Base-by-base conservation (phyloP, 1,140 invertebrate species). In the Meloidogyne hapla region DNA sequence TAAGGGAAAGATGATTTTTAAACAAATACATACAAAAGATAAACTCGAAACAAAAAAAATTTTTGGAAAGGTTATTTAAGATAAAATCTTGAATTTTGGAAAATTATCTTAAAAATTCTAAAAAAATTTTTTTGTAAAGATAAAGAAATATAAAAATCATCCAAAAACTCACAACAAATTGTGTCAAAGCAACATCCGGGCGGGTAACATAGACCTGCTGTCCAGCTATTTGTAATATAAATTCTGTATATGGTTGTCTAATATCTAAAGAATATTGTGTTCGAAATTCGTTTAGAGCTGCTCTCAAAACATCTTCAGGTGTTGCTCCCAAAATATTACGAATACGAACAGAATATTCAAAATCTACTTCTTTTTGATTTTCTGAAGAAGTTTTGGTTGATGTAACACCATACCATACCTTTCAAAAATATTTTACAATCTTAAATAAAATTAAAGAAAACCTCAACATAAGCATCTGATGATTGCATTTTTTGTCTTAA, bases 191-290 rank as follows among this genome's bases (percentile, higher is more conserved):
- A 21, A 76, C 74, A 63, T 83, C 75, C n/a, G 69, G 56, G 8
- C 71, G 67, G 12, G 81, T 85, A 18, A 85, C 56, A 38, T 82
- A 86, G 23, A 72, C 75, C 26, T 73, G 75, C 33, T 75, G 25
- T 10, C 79, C 84, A 25, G 77, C 84, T 61, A 87, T 68, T 77
- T 83, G 83, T 12, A 83, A 42, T 33, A 86, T 78, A 56, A 81
- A 83, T 33, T 83, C 80, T 8, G 63, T 69, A 25, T 83, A 25
- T 23, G 33, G n/a, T 66, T 86, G 63, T 33, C 28, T 33, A 9
- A 79, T 72, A 71, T 82, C 25, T 10, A 85, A 28, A 38, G 48
- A 62, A 69, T 62, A 42, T 65, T 77, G 74, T 23, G 21, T 69
- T 28, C 25, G n/a, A 25, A 80, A 63, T n/a, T 70, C 74, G 21